These are phyloP conservation scores for Pemphigus obesinymphae DNA, from an alignment of 1,140 invertebrate genomes.

Conservation along the genomic window DNA sequence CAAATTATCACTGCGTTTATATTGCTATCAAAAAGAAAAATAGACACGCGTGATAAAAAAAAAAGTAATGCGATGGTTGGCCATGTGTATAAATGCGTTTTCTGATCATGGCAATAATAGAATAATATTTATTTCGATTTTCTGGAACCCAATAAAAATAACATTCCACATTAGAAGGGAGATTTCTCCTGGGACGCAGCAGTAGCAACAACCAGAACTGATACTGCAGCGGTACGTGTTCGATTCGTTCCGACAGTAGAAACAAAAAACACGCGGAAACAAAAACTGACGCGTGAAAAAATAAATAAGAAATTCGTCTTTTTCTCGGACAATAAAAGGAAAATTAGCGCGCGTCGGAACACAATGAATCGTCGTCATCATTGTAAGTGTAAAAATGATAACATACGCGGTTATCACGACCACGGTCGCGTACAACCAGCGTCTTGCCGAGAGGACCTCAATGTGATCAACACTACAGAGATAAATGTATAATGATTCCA, in stretches of 20 bases:
- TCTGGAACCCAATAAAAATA: neutral
- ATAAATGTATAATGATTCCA: no score
- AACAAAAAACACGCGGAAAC: slow-evolving; percentile 15
- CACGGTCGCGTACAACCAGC: no score
- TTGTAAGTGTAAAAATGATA: neutral
- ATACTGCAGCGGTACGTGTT: slow-evolving; percentile 1
- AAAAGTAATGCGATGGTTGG: neutral
- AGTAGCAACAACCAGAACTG: no score
- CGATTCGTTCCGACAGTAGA: slow-evolving; percentile 32
- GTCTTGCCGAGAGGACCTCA: no score
- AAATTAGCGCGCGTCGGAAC: neutral
- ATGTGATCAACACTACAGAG: no score
- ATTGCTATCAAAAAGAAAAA: neutral
- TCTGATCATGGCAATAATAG: neutral
- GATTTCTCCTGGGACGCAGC: slow-evolving; percentile 29
- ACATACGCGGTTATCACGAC: no score
- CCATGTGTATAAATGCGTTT: neutral
- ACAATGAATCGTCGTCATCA: neutral
- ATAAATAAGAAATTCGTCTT: slow-evolving; percentile 29
- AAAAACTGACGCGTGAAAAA: neutral
- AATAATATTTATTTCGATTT: slow-evolving; percentile 3
- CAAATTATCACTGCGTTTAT: neutral
- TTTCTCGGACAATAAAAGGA: neutral
- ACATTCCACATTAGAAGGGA: neutral
- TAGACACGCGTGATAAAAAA: neutral